These are phyloP conservation scores for Gnathonemus echidnorhynchus DNA, from an alignment of 2,113 vertebrate genomes.

Conservation along the genomic window DNA sequence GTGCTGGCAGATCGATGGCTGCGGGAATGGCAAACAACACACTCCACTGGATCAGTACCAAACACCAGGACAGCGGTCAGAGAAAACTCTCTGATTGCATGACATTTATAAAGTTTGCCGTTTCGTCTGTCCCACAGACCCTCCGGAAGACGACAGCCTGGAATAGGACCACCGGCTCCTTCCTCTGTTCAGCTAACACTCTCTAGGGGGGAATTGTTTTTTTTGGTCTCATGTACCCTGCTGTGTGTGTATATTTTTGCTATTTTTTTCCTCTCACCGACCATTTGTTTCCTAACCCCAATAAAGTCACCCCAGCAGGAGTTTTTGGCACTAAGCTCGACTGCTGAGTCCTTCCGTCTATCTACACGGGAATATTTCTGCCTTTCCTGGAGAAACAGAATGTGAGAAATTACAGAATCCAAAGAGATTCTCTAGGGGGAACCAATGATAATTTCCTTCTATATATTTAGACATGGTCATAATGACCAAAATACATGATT, in stretches of 20 bases:
- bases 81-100: neutral
- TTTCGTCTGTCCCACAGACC: neutral
- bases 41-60: neutral
- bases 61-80: neutral
- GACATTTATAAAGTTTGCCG: neutral
- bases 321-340: neutral
- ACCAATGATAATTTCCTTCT: neutral
- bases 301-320: neutral
- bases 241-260: neutral
- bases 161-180: neutral
- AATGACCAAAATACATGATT: neutral
- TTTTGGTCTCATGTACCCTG: neutral
- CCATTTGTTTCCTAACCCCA: neutral
- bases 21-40: neutral
- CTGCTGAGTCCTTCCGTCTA: neutral
- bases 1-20: neutral
- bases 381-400: neutral
- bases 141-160: neutral
- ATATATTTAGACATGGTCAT: neutral
- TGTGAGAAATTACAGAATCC: neutral
- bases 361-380: neutral
- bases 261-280: neutral
- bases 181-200: neutral
- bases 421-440: neutral
- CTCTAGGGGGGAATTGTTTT: neutral